phyloP scores from a whole-genome alignment of 2,113 vertebrate species.

The Etia nguti region DNA sequence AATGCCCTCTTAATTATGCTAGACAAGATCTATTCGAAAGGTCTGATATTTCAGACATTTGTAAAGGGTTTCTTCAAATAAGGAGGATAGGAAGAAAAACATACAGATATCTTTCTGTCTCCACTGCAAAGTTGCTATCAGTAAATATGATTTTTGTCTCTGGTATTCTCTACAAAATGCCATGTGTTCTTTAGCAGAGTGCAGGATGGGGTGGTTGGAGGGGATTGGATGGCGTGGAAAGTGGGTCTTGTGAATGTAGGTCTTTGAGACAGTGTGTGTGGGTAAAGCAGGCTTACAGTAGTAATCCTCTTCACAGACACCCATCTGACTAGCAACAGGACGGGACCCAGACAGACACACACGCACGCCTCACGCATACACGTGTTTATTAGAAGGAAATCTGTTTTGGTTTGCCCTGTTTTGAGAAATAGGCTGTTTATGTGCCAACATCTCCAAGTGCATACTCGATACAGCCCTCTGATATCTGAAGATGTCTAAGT shows the following conservation, averaged over 20 bases:
- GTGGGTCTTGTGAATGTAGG: slow-evolving; percentile 74
- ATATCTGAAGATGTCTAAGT: neutral
- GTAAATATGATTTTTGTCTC: neutral
- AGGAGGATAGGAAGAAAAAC: neutral
- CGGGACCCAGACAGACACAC: slow-evolving; percentile 44
- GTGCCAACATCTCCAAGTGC: neutral
- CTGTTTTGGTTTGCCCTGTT: slow-evolving; percentile 21
- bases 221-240: slow-evolving; percentile 44
- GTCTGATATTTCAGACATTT: neutral
- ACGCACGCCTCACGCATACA: neutral
- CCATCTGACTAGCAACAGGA: slow-evolving; percentile 74
- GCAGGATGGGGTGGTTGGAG: neutral
- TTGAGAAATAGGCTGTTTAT: slow-evolving; percentile 17
- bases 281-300: slow-evolving; percentile 74
- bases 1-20: neutral
- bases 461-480: neutral
- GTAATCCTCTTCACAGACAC: slow-evolving; percentile 77
- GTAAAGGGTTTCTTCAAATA: neutral
- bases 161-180: neutral
- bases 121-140: neutral
- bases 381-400: slow-evolving; percentile 28
- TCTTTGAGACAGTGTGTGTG: slow-evolving; percentile 68
- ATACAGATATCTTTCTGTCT: neutral
- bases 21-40: neutral
- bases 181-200: neutral